Base-by-base conservation (phyloP, 2,888 invertebrate species). In the Trichogramma dendrolimi region DNA sequence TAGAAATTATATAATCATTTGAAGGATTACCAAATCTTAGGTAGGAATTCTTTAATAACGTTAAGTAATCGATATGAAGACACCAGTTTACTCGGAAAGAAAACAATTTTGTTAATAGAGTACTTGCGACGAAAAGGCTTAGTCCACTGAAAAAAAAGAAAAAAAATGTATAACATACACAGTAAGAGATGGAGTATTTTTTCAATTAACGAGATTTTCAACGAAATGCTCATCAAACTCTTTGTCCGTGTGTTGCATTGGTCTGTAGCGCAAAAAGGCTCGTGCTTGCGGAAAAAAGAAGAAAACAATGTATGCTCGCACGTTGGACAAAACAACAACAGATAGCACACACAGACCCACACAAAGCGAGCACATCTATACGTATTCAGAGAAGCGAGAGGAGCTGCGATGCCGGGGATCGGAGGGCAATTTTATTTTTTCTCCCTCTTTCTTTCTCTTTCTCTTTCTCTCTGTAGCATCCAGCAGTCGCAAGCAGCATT, bases 181-280 rank as follows among this genome's bases (percentile, higher is more conserved):
- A 50, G 40, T 39, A 44, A 55, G 50, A 55, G 27, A 55, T 51
- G 51, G 47, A 47, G 47, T n/a, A 55, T 10, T 60, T 49, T 60
- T 50, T 47, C 60, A 60, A 60, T 60, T 60, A 60, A 44, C 60
- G 55, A 60, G 60, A 60, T 60, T 60, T 51, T 40, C 55, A 27
- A 38, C 41, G 41, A 11, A 51, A 50, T 51, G 46, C 60, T 49
- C 44, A 41, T 4, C 14, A 39, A 47, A 11, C 55, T 14, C n/a
- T 42, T n/a, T n/a, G n/a, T n/a, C n/a, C n/a, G n/a, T n/a, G n/a
- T n/a, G n/a, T n/a, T n/a, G n/a, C n/a, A n/a, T n/a, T 27, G 27
- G 27, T 27, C 27, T 27, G 27, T 2, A 27, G 27, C 27, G 27
- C 27, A 27, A 27, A 27, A 27, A 27, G 27, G 27, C 27, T 27